phyloP scores from a whole-genome alignment of 1,140 invertebrate species.

The Phocides pigmalion region DNA sequence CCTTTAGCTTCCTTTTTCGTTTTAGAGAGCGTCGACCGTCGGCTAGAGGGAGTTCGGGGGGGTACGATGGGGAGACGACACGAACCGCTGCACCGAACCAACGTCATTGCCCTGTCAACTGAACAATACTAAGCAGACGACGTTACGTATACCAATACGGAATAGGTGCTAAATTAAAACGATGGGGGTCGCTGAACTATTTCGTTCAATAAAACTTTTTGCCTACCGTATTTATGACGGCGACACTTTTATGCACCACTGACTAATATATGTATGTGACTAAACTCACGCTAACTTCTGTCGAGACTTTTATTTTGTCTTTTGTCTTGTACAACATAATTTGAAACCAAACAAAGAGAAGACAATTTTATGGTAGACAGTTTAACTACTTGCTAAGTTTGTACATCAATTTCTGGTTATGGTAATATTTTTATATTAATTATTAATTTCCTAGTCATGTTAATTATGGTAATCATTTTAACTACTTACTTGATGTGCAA shows the following conservation, averaged over 20 bases:
- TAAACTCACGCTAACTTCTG: neutral
- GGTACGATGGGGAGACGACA: constrained; percentile 46
- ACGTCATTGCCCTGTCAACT: constrained; percentile 82
- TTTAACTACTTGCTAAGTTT: no score
- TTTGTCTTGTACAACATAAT: neutral
- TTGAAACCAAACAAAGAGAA: no score
- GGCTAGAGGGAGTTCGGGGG: constrained; percentile 55
- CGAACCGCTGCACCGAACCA: constrained; percentile 56
- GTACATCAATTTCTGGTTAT: no score
- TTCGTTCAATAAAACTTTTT: constrained; percentile 39
- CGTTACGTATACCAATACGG: constrained; percentile 69
- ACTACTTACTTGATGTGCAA: no score
- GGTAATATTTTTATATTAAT: no score
- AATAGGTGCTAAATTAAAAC: constrained; percentile 67
- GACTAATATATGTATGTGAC: neutral
- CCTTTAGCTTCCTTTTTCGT: constrained; percentile 79
- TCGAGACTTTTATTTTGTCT: neutral
- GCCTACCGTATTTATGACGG: constrained; percentile 13
- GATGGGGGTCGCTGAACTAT: constrained; percentile 55
- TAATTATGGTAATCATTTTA: no score
- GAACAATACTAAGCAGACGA: constrained; percentile 80
- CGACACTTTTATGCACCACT: constrained; percentile 4
- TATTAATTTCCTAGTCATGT: no score
- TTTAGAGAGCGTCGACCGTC: constrained; percentile 80
- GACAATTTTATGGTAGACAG: no score